These are phyloP conservation scores for Neodiprion lecontei DNA, from an alignment of 1,140 invertebrate species.

Conservation along the genomic window DNA sequence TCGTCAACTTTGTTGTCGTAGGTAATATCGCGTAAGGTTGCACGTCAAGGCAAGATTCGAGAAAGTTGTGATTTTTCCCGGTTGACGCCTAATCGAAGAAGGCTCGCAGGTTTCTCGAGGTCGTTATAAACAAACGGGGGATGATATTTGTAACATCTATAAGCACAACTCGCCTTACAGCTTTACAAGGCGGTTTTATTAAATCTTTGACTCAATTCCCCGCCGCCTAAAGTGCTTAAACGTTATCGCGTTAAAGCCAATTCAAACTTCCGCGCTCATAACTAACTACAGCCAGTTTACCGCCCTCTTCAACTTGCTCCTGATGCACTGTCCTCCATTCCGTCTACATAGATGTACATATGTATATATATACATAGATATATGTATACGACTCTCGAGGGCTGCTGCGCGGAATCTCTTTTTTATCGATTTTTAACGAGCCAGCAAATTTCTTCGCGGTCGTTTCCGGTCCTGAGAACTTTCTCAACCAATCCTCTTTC, in stretches of 20 bases:
- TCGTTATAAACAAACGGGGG: no score
- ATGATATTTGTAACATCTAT: background rate
- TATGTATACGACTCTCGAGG: background rate
- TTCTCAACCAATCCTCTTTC: no score
- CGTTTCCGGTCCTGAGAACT: no score
- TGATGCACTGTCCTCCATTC: background rate
- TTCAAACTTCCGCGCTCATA: background rate
- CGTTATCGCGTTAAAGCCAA: background rate
- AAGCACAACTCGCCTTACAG: background rate
- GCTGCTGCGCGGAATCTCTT: background rate
- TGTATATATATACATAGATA: background rate
- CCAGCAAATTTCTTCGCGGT: no score
- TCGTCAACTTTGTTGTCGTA: background rate
- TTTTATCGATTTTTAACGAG: no score
- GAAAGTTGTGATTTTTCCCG: no score
- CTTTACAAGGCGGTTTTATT: background rate
- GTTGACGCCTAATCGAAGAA: no score
- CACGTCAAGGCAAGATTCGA: no score
- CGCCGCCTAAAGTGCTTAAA: background rate
- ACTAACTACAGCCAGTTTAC: background rate
- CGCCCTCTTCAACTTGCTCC: background rate
- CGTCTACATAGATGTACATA: conserved; percentile 16
- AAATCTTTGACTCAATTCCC: background rate
- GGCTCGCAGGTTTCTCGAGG: no score
- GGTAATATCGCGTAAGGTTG: background rate